Evolutionary conservation across 2,888 invertebrate genomes (phyloP).

Genomic region (Nomada ruficornis): DNA sequence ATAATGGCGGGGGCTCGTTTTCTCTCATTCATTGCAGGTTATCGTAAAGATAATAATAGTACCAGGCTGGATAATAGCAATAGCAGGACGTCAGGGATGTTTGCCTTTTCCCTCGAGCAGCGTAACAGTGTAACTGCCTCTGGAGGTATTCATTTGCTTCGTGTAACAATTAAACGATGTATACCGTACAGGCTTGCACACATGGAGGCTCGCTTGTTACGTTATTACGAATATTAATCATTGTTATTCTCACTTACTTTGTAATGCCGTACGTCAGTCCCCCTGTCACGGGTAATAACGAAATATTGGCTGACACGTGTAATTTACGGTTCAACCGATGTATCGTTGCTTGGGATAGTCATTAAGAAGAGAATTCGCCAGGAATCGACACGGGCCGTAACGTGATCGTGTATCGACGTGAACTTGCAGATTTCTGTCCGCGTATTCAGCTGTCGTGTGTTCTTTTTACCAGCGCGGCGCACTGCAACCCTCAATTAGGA

Average conservation of each 20-base stretch:
- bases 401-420: conserved; percentile 27
- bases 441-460: conserved; percentile 5
- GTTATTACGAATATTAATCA: conserved; percentile 64
- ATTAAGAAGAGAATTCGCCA: conserved; percentile 32
- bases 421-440: conserved; percentile 19
- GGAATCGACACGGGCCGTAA: conserved; percentile 26
- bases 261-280: conserved; percentile 16
- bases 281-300: conserved; percentile 43
- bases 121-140: conserved; percentile 36
- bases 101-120: conserved; percentile 62
- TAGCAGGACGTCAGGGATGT: conserved; percentile 61
- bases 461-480: not conserved
- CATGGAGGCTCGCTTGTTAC: conserved; percentile 8
- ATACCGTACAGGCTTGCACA: not conserved
- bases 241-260: conserved; percentile 60
- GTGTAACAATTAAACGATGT: conserved; percentile 65
- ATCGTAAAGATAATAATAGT: conserved; percentile 71
- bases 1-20: conserved; percentile 72
- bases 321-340: conserved; percentile 47
- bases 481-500: not conserved
- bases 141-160: conserved; percentile 58
- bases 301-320: conserved; percentile 52
- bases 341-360: not conserved
- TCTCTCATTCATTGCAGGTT: conserved; percentile 74
- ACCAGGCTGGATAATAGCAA: conserved; percentile 65